These are phyloP conservation scores for Engystomops pustulosus DNA, from an alignment of 2,113 vertebrate species.

Conservation along the genomic window DNA sequence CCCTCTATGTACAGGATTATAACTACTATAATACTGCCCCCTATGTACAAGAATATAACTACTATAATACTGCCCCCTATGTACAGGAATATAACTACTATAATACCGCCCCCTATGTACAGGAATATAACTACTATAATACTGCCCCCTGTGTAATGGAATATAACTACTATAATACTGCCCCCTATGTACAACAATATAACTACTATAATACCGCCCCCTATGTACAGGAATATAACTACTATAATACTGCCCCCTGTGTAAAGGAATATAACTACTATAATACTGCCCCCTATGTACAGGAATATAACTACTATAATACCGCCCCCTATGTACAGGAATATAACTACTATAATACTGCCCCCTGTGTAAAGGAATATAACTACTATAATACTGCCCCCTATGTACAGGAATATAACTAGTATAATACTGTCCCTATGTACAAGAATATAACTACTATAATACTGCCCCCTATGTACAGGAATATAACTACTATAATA, in stretches of 20 bases:
- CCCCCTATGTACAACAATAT: not conserved
- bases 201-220: not conserved
- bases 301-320: too few species aligned
- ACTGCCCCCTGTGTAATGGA: too few species aligned
- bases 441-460: conserved; percentile 3
- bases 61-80: conserved; percentile 5
- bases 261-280: too few species aligned
- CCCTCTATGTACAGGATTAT: not conserved
- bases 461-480: not conserved
- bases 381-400: conserved; percentile 2
- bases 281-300: too few species aligned
- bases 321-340: too few species aligned
- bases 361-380: not conserved
- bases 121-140: conserved; percentile 11
- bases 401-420: not conserved
- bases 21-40: conserved; percentile 2
- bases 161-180: not conserved
- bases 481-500: conserved; percentile 9
- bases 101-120: not conserved
- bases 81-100: conserved; percentile 1
- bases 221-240: not conserved
- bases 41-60: not conserved
- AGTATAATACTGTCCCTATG: not conserved
- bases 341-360: conserved; percentile 8
- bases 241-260: too few species aligned